These are phyloP conservation scores for Helobdella robusta DNA, from an alignment of 2,888 invertebrate species.

Conservation along the genomic window DNA sequence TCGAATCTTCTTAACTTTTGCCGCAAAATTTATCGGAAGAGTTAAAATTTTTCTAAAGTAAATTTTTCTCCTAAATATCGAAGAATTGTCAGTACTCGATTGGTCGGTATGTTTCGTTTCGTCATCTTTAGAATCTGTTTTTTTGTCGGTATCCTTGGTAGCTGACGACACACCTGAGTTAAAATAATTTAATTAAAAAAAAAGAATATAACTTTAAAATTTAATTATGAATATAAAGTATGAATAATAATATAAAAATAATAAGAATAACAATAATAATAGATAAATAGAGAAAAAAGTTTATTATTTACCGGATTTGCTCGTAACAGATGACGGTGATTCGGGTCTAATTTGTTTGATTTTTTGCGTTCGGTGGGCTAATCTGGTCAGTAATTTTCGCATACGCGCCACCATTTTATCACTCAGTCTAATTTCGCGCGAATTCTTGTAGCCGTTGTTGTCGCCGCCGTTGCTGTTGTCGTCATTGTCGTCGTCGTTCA, in stretches of 20 bases:
- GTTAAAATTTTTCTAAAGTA: too few species aligned
- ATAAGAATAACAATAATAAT: not conserved
- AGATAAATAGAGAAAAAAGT: not conserved
- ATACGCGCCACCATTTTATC: not conserved
- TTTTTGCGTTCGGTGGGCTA: constrained; percentile 12
- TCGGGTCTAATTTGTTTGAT: constrained; percentile 20
- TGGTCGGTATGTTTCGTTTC: too few species aligned
- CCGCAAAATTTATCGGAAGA: too few species aligned
- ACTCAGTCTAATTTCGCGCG: not conserved
- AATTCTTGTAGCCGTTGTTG: not conserved
- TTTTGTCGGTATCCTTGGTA: too few species aligned
- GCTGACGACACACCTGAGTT: too few species aligned
- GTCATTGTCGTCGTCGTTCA: not conserved
- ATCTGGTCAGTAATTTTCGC: not conserved
- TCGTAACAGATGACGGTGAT: constrained; percentile 18
- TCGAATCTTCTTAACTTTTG: too few species aligned
- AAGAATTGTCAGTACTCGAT: too few species aligned
- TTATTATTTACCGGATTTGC: not conserved
- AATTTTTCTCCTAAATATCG: too few species aligned
- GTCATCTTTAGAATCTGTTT: too few species aligned
- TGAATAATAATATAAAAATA: not conserved
- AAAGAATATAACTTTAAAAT: not conserved
- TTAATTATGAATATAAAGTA: not conserved
- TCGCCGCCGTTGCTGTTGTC: not conserved
- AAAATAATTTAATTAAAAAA: too few species aligned